Base-by-base conservation (phyloP, 2,113 vertebrate genomes). In the Semicossyphus pulcher region DNA sequence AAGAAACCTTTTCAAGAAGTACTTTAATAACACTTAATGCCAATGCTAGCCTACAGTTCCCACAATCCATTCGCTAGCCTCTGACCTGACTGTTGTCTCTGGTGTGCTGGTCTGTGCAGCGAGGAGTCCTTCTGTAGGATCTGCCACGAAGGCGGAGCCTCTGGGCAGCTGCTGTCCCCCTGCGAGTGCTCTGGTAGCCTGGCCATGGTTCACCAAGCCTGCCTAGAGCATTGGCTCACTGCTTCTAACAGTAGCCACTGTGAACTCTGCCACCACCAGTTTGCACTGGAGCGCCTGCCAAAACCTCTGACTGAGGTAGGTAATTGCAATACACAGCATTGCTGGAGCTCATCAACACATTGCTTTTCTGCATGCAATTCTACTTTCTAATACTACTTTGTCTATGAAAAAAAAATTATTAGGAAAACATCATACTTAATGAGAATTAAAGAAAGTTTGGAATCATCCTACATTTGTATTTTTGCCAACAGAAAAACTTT, bases 121-220 rank as follows among this genome's bases (percentile, higher is more conserved):
- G 91, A 93, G 36, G 90, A 92, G 25, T 85, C 62, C 0, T 90
- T 94, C 67, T 94, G 92, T 23, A 86, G 93, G 69, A 94, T 94
- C 81, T 93, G 93, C 71, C 92, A 94, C 12, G 92, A 93, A 51
- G 89, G 39, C 48, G 0, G 7, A 0, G 5, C 29, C 1, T 57
- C 58, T 0, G 92, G 80, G 26, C 86, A 90, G 64, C 89, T 94
- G 54, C 72, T 94, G 42, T 92, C 92, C 11, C 93, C 91, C 4
- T 94, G 93, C 1, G 56, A 90, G 66, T 93, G 93, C 72, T 68
- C 87, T 0, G 92, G 93, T 7, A 89, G 85, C 37, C 68, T 94
- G 92, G 90, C 88, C 16, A 81, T 68, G 75, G 90, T 93, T 41
- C 93, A 93, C 76, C 85, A 67, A 9, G 54, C 63, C 54, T 94